Conservation (phyloP, 2,113 vertebrate genomes). For the Carettochelys insculpta region DNA sequence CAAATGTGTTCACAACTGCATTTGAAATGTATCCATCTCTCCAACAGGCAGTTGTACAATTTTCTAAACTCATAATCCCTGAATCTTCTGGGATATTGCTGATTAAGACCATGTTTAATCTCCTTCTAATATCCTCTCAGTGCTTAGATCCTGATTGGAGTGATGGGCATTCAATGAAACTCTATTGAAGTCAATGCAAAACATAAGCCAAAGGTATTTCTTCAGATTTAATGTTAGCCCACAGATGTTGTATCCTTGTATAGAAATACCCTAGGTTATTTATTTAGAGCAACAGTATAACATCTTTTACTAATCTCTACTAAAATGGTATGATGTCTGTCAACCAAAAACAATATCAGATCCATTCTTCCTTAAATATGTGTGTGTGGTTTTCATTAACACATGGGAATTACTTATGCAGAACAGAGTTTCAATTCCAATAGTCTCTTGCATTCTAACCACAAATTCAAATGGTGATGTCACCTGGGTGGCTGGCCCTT, state of each 20-base stretch:
- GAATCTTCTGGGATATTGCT: constrained; percentile 73
- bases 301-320: neutral
- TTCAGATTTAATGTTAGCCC: constrained; percentile 8
- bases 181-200: constrained; percentile 36
- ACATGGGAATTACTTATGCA: neutral
- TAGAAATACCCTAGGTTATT: neutral
- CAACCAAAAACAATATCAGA: neutral
- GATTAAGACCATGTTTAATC: constrained; percentile 78
- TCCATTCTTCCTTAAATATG: neutral
- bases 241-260: neutral
- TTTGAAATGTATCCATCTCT: constrained; percentile 80
- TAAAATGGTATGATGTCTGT: neutral
- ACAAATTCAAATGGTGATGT: neutral
- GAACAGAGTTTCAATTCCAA: neutral
- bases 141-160: constrained; percentile 60
- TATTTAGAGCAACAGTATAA: neutral
- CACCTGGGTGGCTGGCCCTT: neutral
- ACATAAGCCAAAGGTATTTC: constrained; percentile 30
- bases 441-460: neutral
- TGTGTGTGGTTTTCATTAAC: neutral
- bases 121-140: constrained; percentile 66
- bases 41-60: constrained; percentile 75
- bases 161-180: constrained; percentile 62
- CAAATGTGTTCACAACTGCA: constrained; percentile 66
- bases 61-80: constrained; percentile 77